Base-by-base conservation (phyloP, 2,797 vertebrate species). In the Trachurus trachurus region DNA sequence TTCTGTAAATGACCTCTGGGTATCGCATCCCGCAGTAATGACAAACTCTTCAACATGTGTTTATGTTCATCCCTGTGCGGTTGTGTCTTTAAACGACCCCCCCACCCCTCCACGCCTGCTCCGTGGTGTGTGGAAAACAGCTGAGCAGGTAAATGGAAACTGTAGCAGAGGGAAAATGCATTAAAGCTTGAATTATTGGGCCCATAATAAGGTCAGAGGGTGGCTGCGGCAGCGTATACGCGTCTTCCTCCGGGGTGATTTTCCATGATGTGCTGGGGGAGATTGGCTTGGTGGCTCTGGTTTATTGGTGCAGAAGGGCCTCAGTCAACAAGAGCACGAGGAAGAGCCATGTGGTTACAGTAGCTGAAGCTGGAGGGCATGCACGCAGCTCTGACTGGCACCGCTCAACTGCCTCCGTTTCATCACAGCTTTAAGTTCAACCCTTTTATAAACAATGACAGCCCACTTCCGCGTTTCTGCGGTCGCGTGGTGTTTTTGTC, bases 261-360 rank as follows among this genome's bases (percentile, higher is more conserved):
- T 81, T 80, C 82, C 80, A 69, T 42, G 34, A 81, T 78, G 64
- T 26, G 52, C 56, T 11, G 26, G 7, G 12, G 5, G 53, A 87
- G 69, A 78, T 86, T 15, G 68, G 47, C 42, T 82, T 1, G 1
- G 37, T 11, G 42, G 15, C 67, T 61, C 70, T 49, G 61, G 67
- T 87, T 84, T 85, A 84, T 76, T 86, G 79, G 80, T 83, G 74
- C 81, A 84, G 81, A 81, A 86, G 67, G 59, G 64, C 71, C 65
- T 74, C 59, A 39, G 70, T 85, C 72, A 89, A 76, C 80, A 76
- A 49, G 50, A 56, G 49, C 68, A 66, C 17, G 67, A 74, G 61
- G 34, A 80, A 65, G 82, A 78, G 61, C 56, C 4, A 7, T n/a
- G 54, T 63, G 81, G 76, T 80, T 80, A 58, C 50, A 66, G 65